Evolutionary conservation across 53 echinoderm and acorn worm species (phyloP).

Genomic region (Holothuria leucospilota): DNA sequence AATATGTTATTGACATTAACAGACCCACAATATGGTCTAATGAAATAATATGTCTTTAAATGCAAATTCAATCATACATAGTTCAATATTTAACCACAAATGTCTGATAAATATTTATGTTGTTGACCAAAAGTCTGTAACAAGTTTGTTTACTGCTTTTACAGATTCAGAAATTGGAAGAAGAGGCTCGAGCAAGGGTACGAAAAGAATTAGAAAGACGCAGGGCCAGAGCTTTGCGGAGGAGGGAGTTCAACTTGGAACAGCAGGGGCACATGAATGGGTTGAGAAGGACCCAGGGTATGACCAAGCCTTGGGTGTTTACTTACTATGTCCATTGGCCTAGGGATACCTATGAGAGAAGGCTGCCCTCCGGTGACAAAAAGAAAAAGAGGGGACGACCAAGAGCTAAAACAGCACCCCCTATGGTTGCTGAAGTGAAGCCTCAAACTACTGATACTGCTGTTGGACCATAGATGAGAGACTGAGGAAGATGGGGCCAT

Average conservation of each 20-base stretch:
- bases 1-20: too few relatives aligned
- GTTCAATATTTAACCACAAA: too few relatives aligned
- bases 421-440: conserved; percentile 39
- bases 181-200: conserved; percentile 85
- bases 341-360: conserved; percentile 85
- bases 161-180: conserved; percentile 83
- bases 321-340: conserved; percentile 97
- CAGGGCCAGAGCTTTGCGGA: conserved; percentile 63
- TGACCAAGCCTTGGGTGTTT: conserved; percentile 92
- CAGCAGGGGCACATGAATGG: conserved; percentile 80
- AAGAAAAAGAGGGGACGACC: conserved; percentile 66
- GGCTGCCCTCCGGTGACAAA: conserved; percentile 75
- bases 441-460: conserved; percentile 8
- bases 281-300: conserved; percentile 86
- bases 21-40: too few relatives aligned
- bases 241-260: conserved; percentile 79
- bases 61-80: too few relatives aligned
- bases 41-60: too few relatives aligned
- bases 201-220: conserved; percentile 70
- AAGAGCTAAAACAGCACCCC: conserved; percentile 64
- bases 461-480: conserved; percentile 12
- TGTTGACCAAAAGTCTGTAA: too few relatives aligned
- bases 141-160: too few relatives aligned
- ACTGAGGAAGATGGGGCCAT: not conserved
- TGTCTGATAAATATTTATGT: too few relatives aligned